These are phyloP conservation scores for Ptychoptera albimana DNA, from an alignment of 2,888 invertebrate genomes.

Conservation along the genomic window DNA sequence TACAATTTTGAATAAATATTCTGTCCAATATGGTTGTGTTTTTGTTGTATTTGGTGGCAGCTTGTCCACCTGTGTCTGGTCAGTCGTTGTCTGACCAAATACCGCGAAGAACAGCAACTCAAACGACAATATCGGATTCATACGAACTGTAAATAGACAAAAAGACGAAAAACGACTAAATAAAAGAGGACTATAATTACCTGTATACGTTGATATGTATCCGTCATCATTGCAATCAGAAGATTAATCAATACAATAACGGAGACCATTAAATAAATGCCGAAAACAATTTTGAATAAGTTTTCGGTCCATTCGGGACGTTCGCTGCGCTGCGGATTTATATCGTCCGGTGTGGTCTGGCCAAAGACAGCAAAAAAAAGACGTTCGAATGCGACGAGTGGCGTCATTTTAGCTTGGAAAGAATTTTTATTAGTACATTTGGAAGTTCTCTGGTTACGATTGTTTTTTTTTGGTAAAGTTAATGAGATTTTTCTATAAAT, in stretches of 20 bases:
- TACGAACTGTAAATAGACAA: slow-evolving; percentile 51
- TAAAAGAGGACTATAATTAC: slow-evolving; percentile 43
- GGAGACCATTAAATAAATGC: slow-evolving; percentile 94
- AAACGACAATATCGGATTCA: slow-evolving; percentile 84
- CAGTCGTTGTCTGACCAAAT: slow-evolving; percentile 84
- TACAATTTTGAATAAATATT: slow-evolving; percentile 71
- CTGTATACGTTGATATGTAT: slow-evolving; percentile 98
- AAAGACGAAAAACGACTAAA: slow-evolving; percentile 8
- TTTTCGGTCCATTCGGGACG: slow-evolving; percentile 72
- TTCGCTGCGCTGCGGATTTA: slow-evolving; percentile 52
- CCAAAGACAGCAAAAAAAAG: slow-evolving; percentile 97
- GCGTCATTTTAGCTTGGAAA: slow-evolving; percentile 63
- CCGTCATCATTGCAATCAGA: slow-evolving; percentile 99
- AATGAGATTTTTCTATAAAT: too few species aligned
- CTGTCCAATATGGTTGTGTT: slow-evolving; percentile 67
- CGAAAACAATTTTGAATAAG: slow-evolving; percentile 84
- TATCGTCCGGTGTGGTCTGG: slow-evolving; percentile 73
- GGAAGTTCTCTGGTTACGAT: too few species aligned
- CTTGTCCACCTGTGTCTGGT: slow-evolving; percentile 55
- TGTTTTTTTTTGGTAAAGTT: too few species aligned
- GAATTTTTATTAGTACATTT: not conserved
- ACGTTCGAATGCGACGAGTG: slow-evolving; percentile 88
- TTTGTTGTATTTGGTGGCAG: slow-evolving; percentile 33
- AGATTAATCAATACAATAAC: slow-evolving; percentile 96
- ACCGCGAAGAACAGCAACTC: slow-evolving; percentile 98